Evolutionary conservation across 2,888 invertebrate genomes (phyloP).

Genomic region (Pristionchus arcanus): DNA sequence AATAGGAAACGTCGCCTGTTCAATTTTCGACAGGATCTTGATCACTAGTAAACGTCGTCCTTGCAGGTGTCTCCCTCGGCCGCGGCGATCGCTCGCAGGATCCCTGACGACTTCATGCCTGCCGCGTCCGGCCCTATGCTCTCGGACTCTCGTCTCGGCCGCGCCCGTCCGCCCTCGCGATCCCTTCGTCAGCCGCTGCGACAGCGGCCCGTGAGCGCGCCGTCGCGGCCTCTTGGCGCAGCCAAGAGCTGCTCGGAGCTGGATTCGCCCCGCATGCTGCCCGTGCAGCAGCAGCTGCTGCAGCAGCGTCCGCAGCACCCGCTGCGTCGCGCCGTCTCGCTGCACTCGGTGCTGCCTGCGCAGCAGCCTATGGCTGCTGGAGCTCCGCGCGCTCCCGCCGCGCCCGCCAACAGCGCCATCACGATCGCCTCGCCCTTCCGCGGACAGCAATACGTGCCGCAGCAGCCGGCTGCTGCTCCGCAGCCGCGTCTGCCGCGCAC

Average conservation of each 20-base stretch:
- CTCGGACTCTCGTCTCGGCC: neutral
- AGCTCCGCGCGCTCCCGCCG: neutral
- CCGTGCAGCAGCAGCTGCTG: conserved; percentile 5
- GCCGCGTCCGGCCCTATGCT: neutral
- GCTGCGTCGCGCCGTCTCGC: conserved; percentile 17
- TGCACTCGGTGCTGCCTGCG: neutral
- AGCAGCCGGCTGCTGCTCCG: neutral
- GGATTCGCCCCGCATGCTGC: neutral
- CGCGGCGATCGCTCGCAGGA: neutral
- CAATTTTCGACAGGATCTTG: neutral
- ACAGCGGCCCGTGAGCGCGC: neutral
- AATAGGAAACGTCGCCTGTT: neutral
- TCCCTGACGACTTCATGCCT: conserved; percentile 6
- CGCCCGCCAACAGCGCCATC: conserved; percentile 40
- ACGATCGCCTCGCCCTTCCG: neutral
- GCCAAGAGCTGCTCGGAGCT: neutral
- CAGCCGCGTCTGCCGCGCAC: neutral
- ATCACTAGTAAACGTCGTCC: neutral
- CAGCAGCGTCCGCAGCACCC: neutral
- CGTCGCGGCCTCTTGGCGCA: neutral
- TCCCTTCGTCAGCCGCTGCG: neutral
- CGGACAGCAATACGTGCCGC: conserved; percentile 16
- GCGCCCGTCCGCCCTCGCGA: neutral
- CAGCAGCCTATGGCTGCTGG: neutral
- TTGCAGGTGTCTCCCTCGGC: conserved; percentile 16